phyloP scores from a whole-genome alignment of 2,888 invertebrate species.

The Endomychus coccineus region DNA sequence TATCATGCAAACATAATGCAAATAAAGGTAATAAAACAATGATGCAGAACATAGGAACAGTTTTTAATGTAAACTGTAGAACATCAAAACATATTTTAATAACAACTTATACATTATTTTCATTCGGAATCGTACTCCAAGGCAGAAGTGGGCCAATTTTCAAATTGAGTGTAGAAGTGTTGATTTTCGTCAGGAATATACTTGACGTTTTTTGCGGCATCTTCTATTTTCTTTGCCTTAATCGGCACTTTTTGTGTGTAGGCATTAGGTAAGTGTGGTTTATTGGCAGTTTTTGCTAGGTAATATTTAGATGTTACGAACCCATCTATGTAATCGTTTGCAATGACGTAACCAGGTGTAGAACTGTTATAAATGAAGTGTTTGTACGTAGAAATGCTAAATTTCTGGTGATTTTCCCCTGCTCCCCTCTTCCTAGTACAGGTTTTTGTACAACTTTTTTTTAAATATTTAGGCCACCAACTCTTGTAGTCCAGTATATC shows the following conservation, averaged over 20 bases:
- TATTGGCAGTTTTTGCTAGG: neutral
- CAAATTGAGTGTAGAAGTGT: conserved; percentile 16
- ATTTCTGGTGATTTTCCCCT: too few relatives aligned
- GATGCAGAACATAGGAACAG: too few relatives aligned
- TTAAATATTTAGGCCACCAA: conserved; percentile 8
- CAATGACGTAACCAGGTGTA: conserved; percentile 1
- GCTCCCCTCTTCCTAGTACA: too few relatives aligned
- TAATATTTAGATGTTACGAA: neutral
- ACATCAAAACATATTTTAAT: too few relatives aligned
- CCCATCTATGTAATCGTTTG: neutral
- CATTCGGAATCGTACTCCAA: too few relatives aligned
- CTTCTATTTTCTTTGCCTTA: conserved; percentile 16
- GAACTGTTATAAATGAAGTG: conserved; percentile 4
- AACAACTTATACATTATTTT: too few relatives aligned
- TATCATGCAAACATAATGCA: too few relatives aligned
- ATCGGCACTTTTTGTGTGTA: conserved; percentile 18
- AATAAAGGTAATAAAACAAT: too few relatives aligned
- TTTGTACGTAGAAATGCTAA: conserved; percentile 15
- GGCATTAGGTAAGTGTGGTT: neutral
- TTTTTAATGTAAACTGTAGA: too few relatives aligned
- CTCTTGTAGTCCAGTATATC: neutral
- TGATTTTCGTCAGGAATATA: conserved; percentile 14
- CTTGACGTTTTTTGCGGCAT: conserved; percentile 14
- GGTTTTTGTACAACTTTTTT: conserved; percentile 9
- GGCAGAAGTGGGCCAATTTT: conserved; percentile 7